phyloP scores from a whole-genome alignment of 2,113 vertebrate genomes.

The Python bivittatus region DNA sequence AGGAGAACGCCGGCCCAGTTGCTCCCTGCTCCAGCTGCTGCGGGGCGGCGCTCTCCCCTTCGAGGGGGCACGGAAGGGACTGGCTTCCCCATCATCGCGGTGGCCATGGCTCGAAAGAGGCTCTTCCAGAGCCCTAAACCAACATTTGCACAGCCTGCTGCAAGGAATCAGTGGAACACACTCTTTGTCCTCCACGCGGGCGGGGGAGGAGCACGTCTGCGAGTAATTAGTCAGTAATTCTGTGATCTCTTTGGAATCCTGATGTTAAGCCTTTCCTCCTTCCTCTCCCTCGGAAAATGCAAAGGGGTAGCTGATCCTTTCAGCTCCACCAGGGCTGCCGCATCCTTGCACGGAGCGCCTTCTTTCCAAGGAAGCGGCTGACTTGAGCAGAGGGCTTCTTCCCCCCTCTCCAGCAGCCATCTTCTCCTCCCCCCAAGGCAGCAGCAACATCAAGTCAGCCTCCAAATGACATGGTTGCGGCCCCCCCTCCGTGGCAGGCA shows the following conservation, averaged over 20 bases:
- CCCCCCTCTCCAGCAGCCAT: not conserved
- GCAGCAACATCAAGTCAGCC: conserved; percentile 53
- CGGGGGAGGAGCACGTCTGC: conserved; percentile 52
- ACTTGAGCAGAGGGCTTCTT: conserved; percentile 34
- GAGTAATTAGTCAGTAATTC: conserved; percentile 77
- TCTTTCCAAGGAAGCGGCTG: conserved; percentile 52
- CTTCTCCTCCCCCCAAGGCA: conserved; percentile 2
- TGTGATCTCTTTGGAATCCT: conserved; percentile 66
- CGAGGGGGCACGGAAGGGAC: not conserved
- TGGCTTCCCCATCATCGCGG: not conserved
- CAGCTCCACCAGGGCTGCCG: not conserved
- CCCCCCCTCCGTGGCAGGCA: conserved; percentile 54
- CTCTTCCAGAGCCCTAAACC: conserved; percentile 4
- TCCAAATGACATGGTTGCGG: conserved; percentile 78
- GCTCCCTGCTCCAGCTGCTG: not conserved
- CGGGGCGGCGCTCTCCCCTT: not conserved
- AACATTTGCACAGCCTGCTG: conserved; percentile 13
- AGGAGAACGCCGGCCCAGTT: not conserved
- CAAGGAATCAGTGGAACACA: conserved; percentile 29
- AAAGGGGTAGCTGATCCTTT: not conserved
- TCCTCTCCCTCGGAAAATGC: conserved; percentile 33
- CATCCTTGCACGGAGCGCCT: not conserved
- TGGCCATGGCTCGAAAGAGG: not conserved
- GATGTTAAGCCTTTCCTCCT: conserved; percentile 67
- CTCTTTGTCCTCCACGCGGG: conserved; percentile 8